These are phyloP conservation scores for Catharus minimus DNA, from an alignment of 2,113 vertebrate species.

Conservation along the genomic window DNA sequence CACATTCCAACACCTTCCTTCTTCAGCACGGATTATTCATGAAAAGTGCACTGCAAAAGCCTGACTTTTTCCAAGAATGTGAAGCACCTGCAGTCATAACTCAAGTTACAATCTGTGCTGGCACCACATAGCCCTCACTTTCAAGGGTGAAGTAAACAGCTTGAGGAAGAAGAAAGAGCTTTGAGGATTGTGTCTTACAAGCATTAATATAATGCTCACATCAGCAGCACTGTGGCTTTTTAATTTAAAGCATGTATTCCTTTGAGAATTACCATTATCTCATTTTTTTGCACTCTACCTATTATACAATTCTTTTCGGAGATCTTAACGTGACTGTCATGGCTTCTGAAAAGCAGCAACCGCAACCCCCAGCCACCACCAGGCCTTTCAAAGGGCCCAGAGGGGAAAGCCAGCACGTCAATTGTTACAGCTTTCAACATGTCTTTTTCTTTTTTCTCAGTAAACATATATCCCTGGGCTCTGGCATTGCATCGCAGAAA, in stretches of 20 bases:
- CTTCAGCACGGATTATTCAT: rapidly evolving
- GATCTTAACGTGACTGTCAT: conserved; percentile 49
- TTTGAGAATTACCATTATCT: conserved; percentile 42
- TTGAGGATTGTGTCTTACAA: not conserved
- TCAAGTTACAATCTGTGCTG: not conserved
- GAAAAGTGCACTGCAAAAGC: not conserved
- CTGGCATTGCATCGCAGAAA: not conserved
- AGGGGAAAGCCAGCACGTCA: conserved; percentile 59
- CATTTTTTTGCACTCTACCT: conserved; percentile 48
- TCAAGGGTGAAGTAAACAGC: not conserved
- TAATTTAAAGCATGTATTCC: conserved; percentile 57
- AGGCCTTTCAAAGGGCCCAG: conserved; percentile 54
- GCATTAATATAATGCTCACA: conserved; percentile 44
- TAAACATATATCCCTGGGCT: conserved; percentile 33
- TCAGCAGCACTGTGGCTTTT: conserved; percentile 41
- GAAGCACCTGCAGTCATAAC: not conserved
- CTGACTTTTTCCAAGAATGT: not conserved
- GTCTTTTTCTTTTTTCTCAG: not conserved
- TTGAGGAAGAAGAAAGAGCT: not conserved
- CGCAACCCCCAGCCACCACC: conserved; percentile 22
- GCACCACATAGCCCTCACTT: not conserved
- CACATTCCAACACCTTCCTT: not conserved
- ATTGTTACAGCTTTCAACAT: conserved; percentile 51
- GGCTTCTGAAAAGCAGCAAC: conserved; percentile 44
- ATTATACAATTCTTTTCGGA: conserved; percentile 34